A percentile compares a stretch with the other conserved stretches of the same genome.
phyloP scores from a whole-genome alignment of 2,113 vertebrate genomes.

The Misgurnus mizolepis region DNA sequence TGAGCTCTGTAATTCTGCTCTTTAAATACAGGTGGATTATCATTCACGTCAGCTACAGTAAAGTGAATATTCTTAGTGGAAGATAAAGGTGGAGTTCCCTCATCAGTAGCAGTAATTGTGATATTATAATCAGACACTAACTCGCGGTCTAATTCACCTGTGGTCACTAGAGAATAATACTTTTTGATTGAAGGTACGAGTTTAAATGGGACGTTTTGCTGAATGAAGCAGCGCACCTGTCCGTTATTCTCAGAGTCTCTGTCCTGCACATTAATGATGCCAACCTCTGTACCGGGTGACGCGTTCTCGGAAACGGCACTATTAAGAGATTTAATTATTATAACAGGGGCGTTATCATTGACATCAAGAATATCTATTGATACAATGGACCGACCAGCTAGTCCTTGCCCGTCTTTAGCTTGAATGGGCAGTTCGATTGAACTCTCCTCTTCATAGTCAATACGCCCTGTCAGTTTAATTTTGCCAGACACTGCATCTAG shows the following conservation, averaged over 20 bases:
- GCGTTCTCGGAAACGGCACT: background rate
- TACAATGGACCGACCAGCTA: slow-evolving; percentile 63
- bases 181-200: slow-evolving; percentile 73
- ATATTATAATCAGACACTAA: slow-evolving; percentile 65
- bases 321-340: background rate
- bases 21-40: slow-evolving; percentile 75
- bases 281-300: slow-evolving; percentile 50
- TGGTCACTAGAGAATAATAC: slow-evolving; percentile 68
- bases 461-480: slow-evolving; percentile 12
- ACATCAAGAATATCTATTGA: slow-evolving; percentile 54
- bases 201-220: slow-evolving; percentile 68
- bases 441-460: slow-evolving; percentile 71
- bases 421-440: slow-evolving; percentile 70
- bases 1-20: slow-evolving; percentile 65
- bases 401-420: slow-evolving; percentile 68
- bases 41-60: slow-evolving; percentile 74
- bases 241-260: slow-evolving; percentile 72
- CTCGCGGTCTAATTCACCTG: slow-evolving; percentile 67
- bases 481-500: slow-evolving; percentile 8
- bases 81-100: slow-evolving; percentile 72
- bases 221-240: slow-evolving; percentile 70
- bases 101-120: slow-evolving; percentile 68
- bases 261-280: slow-evolving; percentile 76
- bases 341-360: background rate
- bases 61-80: slow-evolving; percentile 63